Conservation (phyloP, 2,797 vertebrate genomes). For the Podarcis siculus region DNA sequence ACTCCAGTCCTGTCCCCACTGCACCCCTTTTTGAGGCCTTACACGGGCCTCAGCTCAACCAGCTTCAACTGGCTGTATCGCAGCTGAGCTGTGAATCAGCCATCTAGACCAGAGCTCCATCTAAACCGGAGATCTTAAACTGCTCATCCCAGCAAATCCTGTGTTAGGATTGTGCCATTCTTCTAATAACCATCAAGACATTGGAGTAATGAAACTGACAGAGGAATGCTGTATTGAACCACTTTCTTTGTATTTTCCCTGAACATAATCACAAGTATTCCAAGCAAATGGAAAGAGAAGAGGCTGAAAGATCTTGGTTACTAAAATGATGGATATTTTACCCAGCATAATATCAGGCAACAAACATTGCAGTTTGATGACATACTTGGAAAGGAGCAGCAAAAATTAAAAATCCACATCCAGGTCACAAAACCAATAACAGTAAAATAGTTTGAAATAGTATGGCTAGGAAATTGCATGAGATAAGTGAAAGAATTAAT, state of each 20-base stretch:
- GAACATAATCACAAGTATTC: not conserved
- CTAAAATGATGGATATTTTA: not conserved
- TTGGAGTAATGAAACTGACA: conserved; percentile 47
- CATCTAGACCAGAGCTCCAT: too few relatives aligned
- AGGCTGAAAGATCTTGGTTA: not conserved
- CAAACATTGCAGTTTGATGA: not conserved
- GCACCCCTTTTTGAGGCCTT: too few relatives aligned
- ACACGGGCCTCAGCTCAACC: too few relatives aligned
- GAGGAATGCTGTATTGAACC: not conserved
- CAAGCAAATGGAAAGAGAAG: not conserved
- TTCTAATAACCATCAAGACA: conserved; percentile 16
- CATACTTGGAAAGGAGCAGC: not conserved
- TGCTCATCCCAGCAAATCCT: too few relatives aligned
- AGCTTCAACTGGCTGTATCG: too few relatives aligned
- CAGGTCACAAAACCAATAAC: conserved; percentile 18
- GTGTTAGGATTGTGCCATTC: too few relatives aligned
- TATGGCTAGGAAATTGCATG: conserved; percentile 5
- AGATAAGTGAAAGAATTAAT: not conserved
- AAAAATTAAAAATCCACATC: conserved; percentile 10
- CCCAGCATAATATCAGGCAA: not conserved
- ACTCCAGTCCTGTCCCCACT: too few relatives aligned
- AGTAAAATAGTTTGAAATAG: conserved; percentile 15
- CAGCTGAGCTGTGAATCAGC: too few relatives aligned
- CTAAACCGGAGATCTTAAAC: too few relatives aligned
- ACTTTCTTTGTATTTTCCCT: not conserved